Base-by-base conservation (phyloP, 2,113 vertebrate species). In the Telmatochromis sp. region DNA sequence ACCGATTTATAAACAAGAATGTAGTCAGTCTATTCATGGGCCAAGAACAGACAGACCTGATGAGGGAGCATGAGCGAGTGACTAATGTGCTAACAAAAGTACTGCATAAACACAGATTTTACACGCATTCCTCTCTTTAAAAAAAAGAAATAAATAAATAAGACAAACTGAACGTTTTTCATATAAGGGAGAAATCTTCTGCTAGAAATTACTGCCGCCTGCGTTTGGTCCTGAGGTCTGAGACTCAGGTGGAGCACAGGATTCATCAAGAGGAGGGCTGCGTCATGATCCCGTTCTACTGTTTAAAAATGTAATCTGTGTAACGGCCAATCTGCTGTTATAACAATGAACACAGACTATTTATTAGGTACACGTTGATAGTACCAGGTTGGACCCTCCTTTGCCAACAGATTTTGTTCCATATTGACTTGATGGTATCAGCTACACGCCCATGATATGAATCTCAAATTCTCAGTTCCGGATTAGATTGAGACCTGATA, bases 71-170 rank as follows among this genome's bases (percentile, higher is more conserved):
- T 8, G 9, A 50, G 23, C 4, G 9, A 50, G 23, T 28, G 23
- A 75, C 42, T 31, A 28, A 28, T 28, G 42, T 71, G 7, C n/a
- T 23, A 75, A 75, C 23, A 50, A 75, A 75, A 78, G 47, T 13
- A 51, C 47, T n/a, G 26, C 6, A 33, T 78, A 31, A 78, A 50
- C 4, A 26, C 23, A 78, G 45, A 50, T 78, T 50, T 50, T 50
- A 50, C 9, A 50, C 3, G 0, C 2, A 0, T 78, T 78, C 45
- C 73, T 78, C 45, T 31, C 4, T 75, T 3, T 1, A 12, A 60
- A 60, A 1, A 1, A 12, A 63, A 60, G 0, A 17, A 33, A 63
- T 1, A 58, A 31, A 63, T 2, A 63, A 65, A 37, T 65, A 65
- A 68, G 33, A 68, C 33, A 68, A 21, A 37, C 11, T 68, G 19